phyloP scores from a whole-genome alignment of 1,140 invertebrate genomes.

The Pseudachorutes palmiensis region DNA sequence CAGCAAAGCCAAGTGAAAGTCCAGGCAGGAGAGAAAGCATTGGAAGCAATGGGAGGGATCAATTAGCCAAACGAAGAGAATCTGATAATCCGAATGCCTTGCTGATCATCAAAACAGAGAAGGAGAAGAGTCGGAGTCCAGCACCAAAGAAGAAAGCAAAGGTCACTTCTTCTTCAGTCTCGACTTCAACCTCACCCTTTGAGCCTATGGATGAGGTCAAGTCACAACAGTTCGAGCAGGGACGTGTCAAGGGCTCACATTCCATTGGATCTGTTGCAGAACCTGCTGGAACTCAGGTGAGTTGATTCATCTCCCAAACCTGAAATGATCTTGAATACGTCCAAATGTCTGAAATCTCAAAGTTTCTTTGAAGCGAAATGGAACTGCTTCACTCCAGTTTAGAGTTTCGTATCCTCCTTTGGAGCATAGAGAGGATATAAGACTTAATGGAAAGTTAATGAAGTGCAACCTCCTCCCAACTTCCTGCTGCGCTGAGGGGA shows the following conservation, averaged over 20 bases:
- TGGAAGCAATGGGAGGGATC: slow-evolving; percentile 15
- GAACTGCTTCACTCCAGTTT: no score
- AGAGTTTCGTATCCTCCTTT: no score
- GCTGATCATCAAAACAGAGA: not conserved
- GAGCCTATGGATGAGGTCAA: not conserved
- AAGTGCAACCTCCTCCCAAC: not conserved
- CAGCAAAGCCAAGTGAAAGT: not conserved
- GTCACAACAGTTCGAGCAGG: not conserved
- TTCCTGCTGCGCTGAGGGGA: no score
- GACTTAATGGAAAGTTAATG: not conserved
- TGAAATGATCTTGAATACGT: no score
- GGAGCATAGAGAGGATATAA: not conserved
- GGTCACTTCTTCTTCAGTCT: slow-evolving; percentile 13
- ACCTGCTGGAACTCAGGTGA: no score
- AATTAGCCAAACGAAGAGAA: not conserved
- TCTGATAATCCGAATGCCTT: not conserved
- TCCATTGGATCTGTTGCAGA: no score
- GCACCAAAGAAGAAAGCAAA: slow-evolving; percentile 14
- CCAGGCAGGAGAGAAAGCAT: slow-evolving; percentile 21
- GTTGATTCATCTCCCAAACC: no score
- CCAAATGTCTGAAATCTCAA: no score
- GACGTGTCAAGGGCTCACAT: not conserved
- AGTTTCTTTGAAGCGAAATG: no score
- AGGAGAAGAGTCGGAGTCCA: slow-evolving; percentile 8
- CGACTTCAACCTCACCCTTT: slow-evolving; percentile 20